These are phyloP conservation scores for Staurois parvus DNA, from an alignment of 2,797 vertebrate genomes.

Conservation along the genomic window DNA sequence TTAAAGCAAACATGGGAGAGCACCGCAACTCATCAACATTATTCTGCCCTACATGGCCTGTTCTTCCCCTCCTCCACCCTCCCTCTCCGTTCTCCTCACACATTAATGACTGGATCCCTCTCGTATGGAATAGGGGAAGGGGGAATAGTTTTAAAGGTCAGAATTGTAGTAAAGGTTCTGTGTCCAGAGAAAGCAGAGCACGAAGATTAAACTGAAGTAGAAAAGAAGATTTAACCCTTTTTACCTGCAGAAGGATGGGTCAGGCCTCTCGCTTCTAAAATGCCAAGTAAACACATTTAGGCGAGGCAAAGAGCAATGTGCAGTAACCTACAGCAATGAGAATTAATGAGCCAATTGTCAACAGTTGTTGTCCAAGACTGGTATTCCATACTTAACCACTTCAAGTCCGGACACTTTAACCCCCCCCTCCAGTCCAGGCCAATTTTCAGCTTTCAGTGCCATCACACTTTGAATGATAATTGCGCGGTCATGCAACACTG, in stretches of 20 bases:
- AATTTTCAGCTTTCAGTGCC: too few species aligned
- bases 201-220: constrained; percentile 36
- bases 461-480: too few species aligned
- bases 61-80: constrained; percentile 26
- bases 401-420: too few species aligned
- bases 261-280: not conserved
- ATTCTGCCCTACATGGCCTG: constrained; percentile 61
- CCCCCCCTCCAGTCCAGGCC: too few species aligned
- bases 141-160: constrained; percentile 54
- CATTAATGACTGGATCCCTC: constrained; percentile 13
- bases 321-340: too few species aligned
- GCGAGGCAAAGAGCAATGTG: too few species aligned
- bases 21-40: constrained; percentile 59
- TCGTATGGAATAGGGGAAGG: constrained; percentile 6
- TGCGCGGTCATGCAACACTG: too few species aligned
- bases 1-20: constrained; percentile 60
- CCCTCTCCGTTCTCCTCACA: constrained; percentile 11
- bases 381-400: too few species aligned
- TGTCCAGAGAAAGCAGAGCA: constrained; percentile 49
- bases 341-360: too few species aligned
- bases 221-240: constrained; percentile 48
- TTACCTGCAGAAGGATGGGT: not conserved
- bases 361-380: too few species aligned
- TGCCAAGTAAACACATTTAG: not conserved
- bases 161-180: constrained; percentile 45